Evolutionary conservation across 2,888 invertebrate genomes (phyloP).

Genomic region (Eugnorisma glareosa): DNA sequence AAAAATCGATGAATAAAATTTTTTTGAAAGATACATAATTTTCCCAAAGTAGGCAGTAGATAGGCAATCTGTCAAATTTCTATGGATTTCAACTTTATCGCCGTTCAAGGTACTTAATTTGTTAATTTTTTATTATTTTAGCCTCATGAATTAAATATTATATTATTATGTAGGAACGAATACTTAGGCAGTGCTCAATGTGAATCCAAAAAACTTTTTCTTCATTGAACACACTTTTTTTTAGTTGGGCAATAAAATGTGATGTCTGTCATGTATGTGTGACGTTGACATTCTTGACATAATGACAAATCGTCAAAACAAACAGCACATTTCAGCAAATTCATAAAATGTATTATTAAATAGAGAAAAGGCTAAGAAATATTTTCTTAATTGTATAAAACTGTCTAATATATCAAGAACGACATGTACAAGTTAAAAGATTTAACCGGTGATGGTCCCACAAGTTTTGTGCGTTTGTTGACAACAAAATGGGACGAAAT

Average conservation of each 20-base stretch:
- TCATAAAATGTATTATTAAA: background rate
- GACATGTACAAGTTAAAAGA: slow-evolving; percentile 61
- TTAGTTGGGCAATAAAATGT: background rate
- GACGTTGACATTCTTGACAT: slow-evolving; percentile 19
- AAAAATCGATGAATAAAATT: no score
- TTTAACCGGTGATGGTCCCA: slow-evolving; percentile 38
- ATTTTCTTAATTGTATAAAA: background rate
- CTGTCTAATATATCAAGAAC: slow-evolving; percentile 2
- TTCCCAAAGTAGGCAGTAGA: no score
- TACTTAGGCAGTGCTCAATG: no score
- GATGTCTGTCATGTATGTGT: background rate
- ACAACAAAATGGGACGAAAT: slow-evolving; percentile 81
- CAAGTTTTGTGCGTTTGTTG: slow-evolving; percentile 65
- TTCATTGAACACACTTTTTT: background rate
- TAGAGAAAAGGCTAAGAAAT: background rate
- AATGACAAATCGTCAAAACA: slow-evolving; percentile 2
- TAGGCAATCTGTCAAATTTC: no score
- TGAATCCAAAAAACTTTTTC: background rate
- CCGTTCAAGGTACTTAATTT: no score
- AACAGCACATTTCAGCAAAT: background rate
- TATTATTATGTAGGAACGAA: no score
- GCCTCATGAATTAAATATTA: no score
- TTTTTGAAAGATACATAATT: no score
- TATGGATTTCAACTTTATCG: no score
- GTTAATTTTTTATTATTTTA: no score